Base-by-base conservation (phyloP, 2,797 vertebrate genomes). In the Phylloscopus collybita region DNA sequence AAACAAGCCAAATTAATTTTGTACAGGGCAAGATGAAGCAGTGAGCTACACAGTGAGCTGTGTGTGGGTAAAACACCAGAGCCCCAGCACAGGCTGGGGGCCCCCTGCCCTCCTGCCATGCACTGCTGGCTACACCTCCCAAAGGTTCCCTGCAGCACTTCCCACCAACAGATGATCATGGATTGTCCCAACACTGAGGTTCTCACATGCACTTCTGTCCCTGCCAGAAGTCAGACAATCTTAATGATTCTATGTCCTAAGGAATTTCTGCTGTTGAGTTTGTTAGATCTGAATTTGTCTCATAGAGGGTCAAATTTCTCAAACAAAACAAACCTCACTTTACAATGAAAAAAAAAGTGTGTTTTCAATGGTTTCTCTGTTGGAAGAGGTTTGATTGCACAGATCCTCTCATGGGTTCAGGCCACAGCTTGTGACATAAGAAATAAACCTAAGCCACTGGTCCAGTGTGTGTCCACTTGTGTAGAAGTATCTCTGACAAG, bases 321-420 rank as follows among this genome's bases (percentile, higher is more conserved):
- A 42, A 69, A 80, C 7, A 36, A 70, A 86, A 57, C 16, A 78
- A 86, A 26, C 18, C 5, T 16, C 10, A 49, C 27, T 56, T 62
- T 19, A 23, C 16, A 56, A 7, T 16, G 9, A 36, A 36, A 36
- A 16, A 12, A 1, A 16, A 12, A 1, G 6, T 21, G 8, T 4
- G 26, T 23, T 59, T 67, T 62, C 49, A 73, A 18, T 26, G 57
- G 56, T 66, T 69, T 16, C 47, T n/a, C 47, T 75, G 8, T 8
- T 47, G 57, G 44, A 51, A 76, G 72, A 92, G 25, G 29, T 61
- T 23, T 15, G 30, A 38, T 56, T 73, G 61, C 38, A 34, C 40
- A 32, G 44, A 25, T 49, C 8, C n/a, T 6, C 2, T 15, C 59
- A 59, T 40, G 53, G 30, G 51, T 49, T 54, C 61, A 47, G 72